Conservation (phyloP, 2,113 vertebrate genomes). For the Rhea americana region DNA sequence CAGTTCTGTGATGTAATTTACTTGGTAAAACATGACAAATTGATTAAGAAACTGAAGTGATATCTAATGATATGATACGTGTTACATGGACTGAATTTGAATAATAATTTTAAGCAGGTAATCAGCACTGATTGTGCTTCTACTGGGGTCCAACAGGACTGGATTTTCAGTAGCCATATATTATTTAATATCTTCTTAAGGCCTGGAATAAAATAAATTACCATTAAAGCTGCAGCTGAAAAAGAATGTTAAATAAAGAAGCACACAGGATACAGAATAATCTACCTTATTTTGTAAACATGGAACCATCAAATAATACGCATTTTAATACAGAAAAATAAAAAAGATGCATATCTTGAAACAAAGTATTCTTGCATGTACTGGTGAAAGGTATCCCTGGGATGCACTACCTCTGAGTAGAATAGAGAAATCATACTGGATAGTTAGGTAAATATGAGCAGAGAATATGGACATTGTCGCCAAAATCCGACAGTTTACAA, state of each 20-base stretch:
- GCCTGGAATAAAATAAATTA: not conserved
- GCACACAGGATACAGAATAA: not conserved
- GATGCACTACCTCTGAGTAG: not conserved
- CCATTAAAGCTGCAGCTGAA: not conserved
- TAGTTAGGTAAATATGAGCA: not conserved
- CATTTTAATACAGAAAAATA: not conserved
- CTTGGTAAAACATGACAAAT: not conserved
- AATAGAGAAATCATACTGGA: not conserved
- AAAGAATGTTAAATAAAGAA: not conserved
- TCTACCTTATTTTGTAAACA: not conserved
- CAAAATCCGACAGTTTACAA: not conserved
- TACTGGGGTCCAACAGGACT: not conserved
- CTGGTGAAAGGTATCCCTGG: not conserved
- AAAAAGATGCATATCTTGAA: not conserved
- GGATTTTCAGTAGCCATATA: not conserved
- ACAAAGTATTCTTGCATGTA: not conserved
- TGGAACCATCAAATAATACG: not conserved
- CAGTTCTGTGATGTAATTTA: not conserved
- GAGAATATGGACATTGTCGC: not conserved
- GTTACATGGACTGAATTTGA: not conserved
- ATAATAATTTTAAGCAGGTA: not conserved
- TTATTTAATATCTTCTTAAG: not conserved
- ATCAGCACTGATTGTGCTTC: not conserved
- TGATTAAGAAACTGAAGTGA: not conserved
- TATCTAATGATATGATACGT: not conserved